Base-by-base conservation (phyloP, 2,888 invertebrate species). In the Oxytorus armatus region DNA sequence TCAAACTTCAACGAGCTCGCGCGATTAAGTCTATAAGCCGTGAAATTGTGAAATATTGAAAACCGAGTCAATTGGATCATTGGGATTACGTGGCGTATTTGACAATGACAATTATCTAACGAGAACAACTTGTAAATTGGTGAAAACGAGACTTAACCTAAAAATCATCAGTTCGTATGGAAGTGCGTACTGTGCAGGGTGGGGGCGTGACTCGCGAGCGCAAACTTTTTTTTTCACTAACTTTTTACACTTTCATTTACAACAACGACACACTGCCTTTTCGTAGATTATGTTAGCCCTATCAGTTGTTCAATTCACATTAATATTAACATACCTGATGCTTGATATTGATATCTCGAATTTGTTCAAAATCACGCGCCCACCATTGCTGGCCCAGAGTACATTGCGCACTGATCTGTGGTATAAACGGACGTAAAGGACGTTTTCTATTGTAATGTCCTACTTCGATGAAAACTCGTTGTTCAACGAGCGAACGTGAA, bases 331-430 rank as follows among this genome's bases (percentile, higher is more conserved):
- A 44, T 80, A 84, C 84, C 82, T 82, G 74, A 47, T 73, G 73
- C 77, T 78, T 65, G 82, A 36, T 59, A 81, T 84, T 84, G 85
- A 87, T 87, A 88, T 85, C 87, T 87, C 86, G 87, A 90, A 90
- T 90, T 91, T 92, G 92, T 92, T 92, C 92, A 92, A 92, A 92
- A 92, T 92, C 92, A 92, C 92, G 92, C 92, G 92, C 92, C 92
- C 92, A 92, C 92, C 92, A 92, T 92, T 92, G 88, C 89, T 88
- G 86, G 89, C 90, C 91, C 92, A 91, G 84, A 88, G 85, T 92
- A 88, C 91, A 89, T 84, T 86, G 86, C 88, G 88, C 87, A 86
- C 85, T 82, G 83, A 83, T 82, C 82, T 68, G 77, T 77, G 86
- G 88, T 91, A 89, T 86, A 89, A 89, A 90, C 87, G 87, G 82